These are phyloP conservation scores for Agrochola lota DNA, from an alignment of 2,888 invertebrate species.

Conservation along the genomic window DNA sequence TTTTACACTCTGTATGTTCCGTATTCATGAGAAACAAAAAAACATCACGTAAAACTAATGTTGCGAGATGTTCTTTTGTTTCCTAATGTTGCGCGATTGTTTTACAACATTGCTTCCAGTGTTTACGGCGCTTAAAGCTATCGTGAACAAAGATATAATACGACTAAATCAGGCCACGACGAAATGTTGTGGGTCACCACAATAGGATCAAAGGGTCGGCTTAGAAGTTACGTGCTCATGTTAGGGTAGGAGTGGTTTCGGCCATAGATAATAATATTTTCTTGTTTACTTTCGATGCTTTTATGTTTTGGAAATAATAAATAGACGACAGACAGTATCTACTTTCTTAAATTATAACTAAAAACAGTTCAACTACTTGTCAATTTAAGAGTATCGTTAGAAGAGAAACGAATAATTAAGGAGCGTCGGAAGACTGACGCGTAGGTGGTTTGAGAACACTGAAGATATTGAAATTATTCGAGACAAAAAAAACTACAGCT, in stretches of 20 bases:
- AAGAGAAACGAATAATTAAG: background rate
- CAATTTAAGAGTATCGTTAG: background rate
- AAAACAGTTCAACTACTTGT: background rate
- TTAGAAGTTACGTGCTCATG: constrained; percentile 37
- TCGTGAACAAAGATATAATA: constrained; percentile 16
- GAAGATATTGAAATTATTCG: too few relatives aligned
- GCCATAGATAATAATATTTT: constrained; percentile 5
- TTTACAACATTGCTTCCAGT: background rate
- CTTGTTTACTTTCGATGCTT: constrained; percentile 8
- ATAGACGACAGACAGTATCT: too few relatives aligned
- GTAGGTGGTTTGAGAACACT: too few relatives aligned
- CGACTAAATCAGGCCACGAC: constrained; percentile 1
- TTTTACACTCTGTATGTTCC: background rate
- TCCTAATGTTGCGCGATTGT: background rate
- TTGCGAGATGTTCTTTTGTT: background rate
- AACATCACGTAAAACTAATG: background rate
- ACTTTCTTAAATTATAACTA: background rate
- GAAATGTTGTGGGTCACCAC: constrained; percentile 33
- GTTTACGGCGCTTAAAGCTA: background rate
- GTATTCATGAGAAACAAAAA: background rate
- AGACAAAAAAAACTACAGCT: background rate
- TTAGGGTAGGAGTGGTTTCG: constrained; percentile 15
- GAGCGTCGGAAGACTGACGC: background rate
- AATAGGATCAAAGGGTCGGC: constrained; percentile 41
- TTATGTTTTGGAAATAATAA: background rate